Evolutionary conservation across 92 coral and sea anemone genomes (phyloP).

Genomic region (Desmophyllum pertusum): DNA sequence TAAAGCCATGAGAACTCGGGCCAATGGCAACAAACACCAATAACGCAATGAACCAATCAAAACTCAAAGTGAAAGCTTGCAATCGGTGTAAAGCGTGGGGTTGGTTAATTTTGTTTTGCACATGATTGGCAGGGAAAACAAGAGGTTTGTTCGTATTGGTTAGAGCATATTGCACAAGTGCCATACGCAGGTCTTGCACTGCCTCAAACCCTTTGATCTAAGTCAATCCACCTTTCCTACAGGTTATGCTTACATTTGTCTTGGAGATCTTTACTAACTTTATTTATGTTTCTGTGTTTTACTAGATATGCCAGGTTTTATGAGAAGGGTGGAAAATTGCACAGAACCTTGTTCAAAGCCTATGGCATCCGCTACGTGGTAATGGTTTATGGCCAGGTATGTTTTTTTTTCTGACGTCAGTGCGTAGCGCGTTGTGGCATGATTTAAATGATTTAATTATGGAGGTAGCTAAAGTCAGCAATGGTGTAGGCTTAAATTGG

Average conservation of each 20-base stretch:
- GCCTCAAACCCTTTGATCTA: no score
- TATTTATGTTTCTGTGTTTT: not conserved
- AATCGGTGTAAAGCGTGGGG: not conserved
- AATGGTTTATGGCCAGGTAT: constrained; percentile 87
- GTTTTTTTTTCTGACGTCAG: no score
- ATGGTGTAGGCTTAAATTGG: no score
- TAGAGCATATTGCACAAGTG: not conserved
- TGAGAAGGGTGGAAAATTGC: constrained; percentile 58
- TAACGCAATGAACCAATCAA: no score
- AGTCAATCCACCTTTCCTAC: no score
- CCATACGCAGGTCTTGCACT: not conserved
- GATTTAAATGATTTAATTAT: no score
- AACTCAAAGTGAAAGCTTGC: not conserved
- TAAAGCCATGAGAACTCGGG: not conserved
- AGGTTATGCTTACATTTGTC: no score
- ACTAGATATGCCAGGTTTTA: constrained; percentile 68
- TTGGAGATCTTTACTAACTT: not conserved
- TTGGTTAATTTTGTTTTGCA: not conserved
- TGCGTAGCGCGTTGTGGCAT: no score
- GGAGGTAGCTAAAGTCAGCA: no score
- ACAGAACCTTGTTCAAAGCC: constrained; percentile 83
- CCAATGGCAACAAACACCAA: no score
- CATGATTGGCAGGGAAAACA: not conserved
- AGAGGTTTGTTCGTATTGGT: not conserved
- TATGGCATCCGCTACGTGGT: constrained; percentile 88